Percentiles rank a stretch among this genome's conserved stretches.
Evolutionary conservation across 2,888 invertebrate genomes (phyloP).

Genomic region (Augochlorella aurata): DNA sequence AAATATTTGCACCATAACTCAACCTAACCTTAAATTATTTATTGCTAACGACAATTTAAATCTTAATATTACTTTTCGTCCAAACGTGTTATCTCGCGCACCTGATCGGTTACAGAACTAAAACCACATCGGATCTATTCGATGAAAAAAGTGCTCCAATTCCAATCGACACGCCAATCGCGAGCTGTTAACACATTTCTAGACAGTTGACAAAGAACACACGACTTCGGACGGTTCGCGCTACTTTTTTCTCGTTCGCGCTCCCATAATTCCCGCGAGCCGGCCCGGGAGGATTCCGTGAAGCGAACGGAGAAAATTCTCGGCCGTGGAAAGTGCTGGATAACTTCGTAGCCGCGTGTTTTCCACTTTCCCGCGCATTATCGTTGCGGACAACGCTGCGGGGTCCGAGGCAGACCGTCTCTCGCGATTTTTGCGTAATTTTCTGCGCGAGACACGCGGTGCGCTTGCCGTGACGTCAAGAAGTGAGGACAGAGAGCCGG

Average conservation of each 20-base stretch:
- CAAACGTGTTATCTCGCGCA: too few species aligned
- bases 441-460: conserved; percentile 1
- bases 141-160: too few species aligned
- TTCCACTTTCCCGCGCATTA: conserved; percentile 54
- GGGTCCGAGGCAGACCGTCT: not conserved
- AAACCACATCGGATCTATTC: too few species aligned
- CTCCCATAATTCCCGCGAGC: conserved; percentile 57
- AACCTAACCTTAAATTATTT: too few species aligned
- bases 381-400: not conserved
- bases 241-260: conserved; percentile 61
- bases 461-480: conserved; percentile 49
- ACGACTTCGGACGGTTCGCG: conserved; percentile 28
- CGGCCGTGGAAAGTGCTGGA: conserved; percentile 56
- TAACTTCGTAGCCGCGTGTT: conserved; percentile 26
- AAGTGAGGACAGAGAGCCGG: not conserved
- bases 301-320: conserved; percentile 55
- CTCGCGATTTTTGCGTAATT: conserved; percentile 23
- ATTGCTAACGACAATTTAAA: too few species aligned
- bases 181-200: too few species aligned
- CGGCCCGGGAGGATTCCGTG: conserved; percentile 37
- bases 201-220: too few species aligned
- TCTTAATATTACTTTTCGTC: too few species aligned
- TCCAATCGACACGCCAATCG: too few species aligned
- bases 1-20: too few species aligned
- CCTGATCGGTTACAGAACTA: too few species aligned